Base-by-base conservation (phyloP, 2,888 invertebrate genomes). In the Cylindroiulus punctatus region DNA sequence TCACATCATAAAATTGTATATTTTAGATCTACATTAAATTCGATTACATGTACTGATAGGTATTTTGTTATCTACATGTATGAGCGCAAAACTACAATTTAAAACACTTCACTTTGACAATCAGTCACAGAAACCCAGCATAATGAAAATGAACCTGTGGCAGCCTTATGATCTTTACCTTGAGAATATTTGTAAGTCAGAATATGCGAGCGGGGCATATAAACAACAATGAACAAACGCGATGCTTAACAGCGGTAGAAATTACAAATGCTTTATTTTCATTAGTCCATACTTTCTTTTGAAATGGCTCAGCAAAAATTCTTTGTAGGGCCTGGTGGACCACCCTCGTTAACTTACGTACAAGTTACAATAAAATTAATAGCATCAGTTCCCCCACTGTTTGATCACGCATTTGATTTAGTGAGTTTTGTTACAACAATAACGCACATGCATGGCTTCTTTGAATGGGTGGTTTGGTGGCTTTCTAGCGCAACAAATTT, bases 401-500 rank as follows among this genome's bases (percentile, higher is more conserved):
- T 76, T 76, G 76, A 44, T 83, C 83, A 40, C n/a, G 44, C 83
- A 83, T 40, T 83, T 83, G 44, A 83, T 83, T 83, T 76, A 32
- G 14, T 32, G 2, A 14, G 76, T 30, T 76, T 76, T 76, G 76
- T 76, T 76, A 76, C 17, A 76, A 76, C 76, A 76, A 76, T 76
- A 76, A 76, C 30, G 76, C 30, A 26, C 76, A 17, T 76, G 76
- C 76, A 17, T 76, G 76, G 30, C 32, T 76, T 30, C 26, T 32
- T 26, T 32, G 30, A 76, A 76, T 17, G 76, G 76, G 30, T 76
- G 14, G 14, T 30, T 30, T 30, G 76, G 0, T 76, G 76, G 30
- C 30, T 76, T 83, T 83, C 42, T 83, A 40, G 83, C 83, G 83
- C 83, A 44, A 83, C 83, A 83, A 83, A 83, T 83, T 83, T 40